Percentiles rank a stretch among this genome's conserved stretches.
phyloP scores from a whole-genome alignment of 2,113 vertebrate genomes.

The Typhlomys cinereus region DNA sequence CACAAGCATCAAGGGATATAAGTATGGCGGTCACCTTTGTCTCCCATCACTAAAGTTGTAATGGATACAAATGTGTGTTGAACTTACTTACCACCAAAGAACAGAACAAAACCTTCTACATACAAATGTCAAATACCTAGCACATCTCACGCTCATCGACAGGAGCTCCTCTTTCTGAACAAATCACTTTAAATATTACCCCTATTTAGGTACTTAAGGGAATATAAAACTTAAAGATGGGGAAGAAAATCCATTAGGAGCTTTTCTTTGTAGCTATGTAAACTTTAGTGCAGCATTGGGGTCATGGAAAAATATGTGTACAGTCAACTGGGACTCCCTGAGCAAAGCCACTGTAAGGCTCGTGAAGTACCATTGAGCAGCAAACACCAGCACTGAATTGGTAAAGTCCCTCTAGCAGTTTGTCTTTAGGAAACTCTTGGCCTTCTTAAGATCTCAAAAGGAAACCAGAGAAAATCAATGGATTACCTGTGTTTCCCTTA shows the following conservation, averaged over 20 bases:
- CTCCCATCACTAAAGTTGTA: background rate
- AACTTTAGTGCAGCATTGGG: background rate
- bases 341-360: background rate
- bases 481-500: background rate
- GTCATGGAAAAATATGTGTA: background rate
- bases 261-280: background rate
- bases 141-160: too few relatives aligned
- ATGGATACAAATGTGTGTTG: background rate
- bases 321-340: background rate
- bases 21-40: background rate
- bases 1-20: background rate
- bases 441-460: background rate
- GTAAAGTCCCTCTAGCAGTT: background rate
- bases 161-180: background rate
- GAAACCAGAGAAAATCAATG: background rate
- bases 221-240: conserved; percentile 16
- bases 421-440: background rate
- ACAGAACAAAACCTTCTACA: background rate
- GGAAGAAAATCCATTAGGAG: background rate
- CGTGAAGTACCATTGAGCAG: background rate
- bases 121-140: background rate
- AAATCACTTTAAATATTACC: background rate
- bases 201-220: background rate
- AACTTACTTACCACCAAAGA: background rate
- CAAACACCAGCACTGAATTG: background rate